Base-by-base conservation (phyloP, 2,888 invertebrate genomes). In the Drosophila histrio region DNA sequence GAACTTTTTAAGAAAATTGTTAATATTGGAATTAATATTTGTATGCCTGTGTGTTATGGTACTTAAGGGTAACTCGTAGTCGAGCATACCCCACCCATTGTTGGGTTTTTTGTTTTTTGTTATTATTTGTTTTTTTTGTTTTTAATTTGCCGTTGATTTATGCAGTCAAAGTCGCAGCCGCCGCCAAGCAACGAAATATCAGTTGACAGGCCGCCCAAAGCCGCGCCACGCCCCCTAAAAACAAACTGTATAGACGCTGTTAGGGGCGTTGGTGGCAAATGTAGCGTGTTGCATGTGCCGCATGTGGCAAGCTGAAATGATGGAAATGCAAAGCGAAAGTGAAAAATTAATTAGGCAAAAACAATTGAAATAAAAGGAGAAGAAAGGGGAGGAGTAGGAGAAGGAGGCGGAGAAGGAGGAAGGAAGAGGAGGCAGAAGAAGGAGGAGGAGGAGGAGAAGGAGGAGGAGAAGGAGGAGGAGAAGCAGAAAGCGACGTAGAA, bases 311-410 rank as follows among this genome's bases (percentile, higher is more conserved):
- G 41, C 50, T 59, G 65, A 65, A 72, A 76, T 76, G 75, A 71
- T 66, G 24, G 46, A 22, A 39, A 39, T 43, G 54, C 44, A 53
- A 36, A 72, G 73, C 63, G 74, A 77, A 74, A 74, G 77, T 67
- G 66, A 57, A 62, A 69, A 62, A 70, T 65, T 71, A 59, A 72
- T 71, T 62, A 69, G 64, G 56, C 63, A 70, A 17, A 26, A 43
- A 15, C 26, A 21, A 13, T 1, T 0, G 41, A 22, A 22, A 41
- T 41, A 41, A 13, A 38, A 11, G 19, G 5, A 13, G 8, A 22
- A 21, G n/a, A 17, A 30, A 17, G 15, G 7, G 22, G 22, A 7
- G 9, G 11, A 43, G 43, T 0, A 36, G 32, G 13, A 54, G 50
- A 1, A 32, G 38, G 13, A 54, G 50, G 0, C 26, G 38, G 13